Percentiles rank a stretch among this genome's conserved stretches.
phyloP scores from a whole-genome alignment of 2,797 vertebrate genomes.

The Catamblyrhynchus diadema region DNA sequence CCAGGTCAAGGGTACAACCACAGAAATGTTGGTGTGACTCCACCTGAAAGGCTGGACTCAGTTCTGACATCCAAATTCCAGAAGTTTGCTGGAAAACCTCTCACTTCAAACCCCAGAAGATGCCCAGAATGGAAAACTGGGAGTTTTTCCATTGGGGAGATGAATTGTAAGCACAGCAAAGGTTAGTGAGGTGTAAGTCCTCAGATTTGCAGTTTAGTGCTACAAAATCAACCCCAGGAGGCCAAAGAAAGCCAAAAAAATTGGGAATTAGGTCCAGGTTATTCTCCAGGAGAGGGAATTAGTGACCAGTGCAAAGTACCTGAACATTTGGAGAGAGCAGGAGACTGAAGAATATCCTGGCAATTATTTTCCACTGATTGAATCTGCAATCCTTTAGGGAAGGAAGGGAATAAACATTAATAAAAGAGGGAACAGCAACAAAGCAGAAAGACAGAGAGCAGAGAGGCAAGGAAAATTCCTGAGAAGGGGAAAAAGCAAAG shows the following conservation, averaged over 20 bases:
- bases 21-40: rapidly evolving
- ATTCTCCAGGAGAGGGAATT: not conserved
- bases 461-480: not conserved
- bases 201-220: not conserved
- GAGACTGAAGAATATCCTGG: constrained; percentile 52
- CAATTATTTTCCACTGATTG: constrained; percentile 57
- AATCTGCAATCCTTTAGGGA: constrained; percentile 42
- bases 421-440: not conserved
- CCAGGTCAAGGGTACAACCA: not conserved
- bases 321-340: constrained; percentile 33
- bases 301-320: not conserved
- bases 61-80: not conserved
- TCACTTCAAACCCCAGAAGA: not conserved
- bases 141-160: not conserved
- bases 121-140: rapidly evolving
- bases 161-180: rapidly evolving
- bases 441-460: not conserved
- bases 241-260: not conserved
- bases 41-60: not conserved
- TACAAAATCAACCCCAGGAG: not conserved
- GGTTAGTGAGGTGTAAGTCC: not conserved
- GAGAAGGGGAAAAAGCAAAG: not conserved
- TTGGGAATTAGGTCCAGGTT: not conserved
- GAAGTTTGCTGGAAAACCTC: not conserved
- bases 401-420: not conserved